Evolutionary conservation across 2,888 invertebrate species (phyloP).

Genomic region (Nymphalis polychloros): DNA sequence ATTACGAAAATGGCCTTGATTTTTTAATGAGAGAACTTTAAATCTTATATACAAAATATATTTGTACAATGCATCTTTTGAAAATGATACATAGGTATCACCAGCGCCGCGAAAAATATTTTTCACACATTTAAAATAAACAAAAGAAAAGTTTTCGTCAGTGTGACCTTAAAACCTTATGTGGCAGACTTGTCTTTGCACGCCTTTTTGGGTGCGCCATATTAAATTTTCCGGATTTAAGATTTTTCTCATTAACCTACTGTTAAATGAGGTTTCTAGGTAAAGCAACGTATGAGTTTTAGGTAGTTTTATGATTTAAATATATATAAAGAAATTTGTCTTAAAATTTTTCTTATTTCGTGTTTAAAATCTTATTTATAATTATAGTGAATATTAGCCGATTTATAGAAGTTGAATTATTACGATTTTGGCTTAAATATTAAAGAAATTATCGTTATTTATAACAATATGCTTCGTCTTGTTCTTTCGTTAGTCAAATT

Average conservation of each 20-base stretch:
- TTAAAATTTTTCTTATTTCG: background rate
- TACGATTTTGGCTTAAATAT: no score
- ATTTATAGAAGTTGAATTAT: no score
- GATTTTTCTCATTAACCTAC: slow-evolving; percentile 22
- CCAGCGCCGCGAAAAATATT: no score
- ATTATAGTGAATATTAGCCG: no score
- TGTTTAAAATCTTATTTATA: background rate
- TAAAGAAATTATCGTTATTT: no score
- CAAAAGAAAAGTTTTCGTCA: background rate
- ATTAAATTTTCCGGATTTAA: slow-evolving; percentile 12
- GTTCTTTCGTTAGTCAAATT: no score
- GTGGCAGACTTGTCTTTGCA: slow-evolving; percentile 3
- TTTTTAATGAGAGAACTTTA: no score
- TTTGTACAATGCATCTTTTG: no score
- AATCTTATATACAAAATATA: no score
- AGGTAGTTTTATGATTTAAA: background rate
- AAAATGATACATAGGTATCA: no score
- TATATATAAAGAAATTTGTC: background rate
- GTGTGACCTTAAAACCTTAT: slow-evolving; percentile 5
- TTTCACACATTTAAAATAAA: background rate
- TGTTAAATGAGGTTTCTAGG: slow-evolving; percentile 21
- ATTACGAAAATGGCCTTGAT: no score
- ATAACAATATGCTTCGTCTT: no score
- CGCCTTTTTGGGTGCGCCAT: slow-evolving; percentile 11
- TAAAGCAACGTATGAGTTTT: slow-evolving; percentile 8